A percentile compares a stretch with the other conserved stretches of the same genome.
phyloP scores from a whole-genome alignment of 2,797 vertebrate species.

The Otolemur crassicaudatus region DNA sequence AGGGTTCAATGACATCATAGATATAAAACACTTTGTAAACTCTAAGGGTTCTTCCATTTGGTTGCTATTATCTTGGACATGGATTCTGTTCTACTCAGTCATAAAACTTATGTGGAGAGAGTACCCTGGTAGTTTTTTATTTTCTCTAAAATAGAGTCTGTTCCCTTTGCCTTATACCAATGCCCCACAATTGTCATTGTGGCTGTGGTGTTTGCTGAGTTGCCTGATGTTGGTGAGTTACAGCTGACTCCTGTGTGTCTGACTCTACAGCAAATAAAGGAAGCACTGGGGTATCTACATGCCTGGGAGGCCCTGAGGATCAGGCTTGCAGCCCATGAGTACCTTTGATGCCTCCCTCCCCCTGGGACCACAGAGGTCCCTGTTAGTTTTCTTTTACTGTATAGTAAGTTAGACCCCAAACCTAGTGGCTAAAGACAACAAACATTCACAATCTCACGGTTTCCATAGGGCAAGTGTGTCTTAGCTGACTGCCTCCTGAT shows the following conservation, averaged over 20 bases:
- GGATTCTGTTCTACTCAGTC: constrained; percentile 14
- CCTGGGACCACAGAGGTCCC: not conserved
- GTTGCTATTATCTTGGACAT: constrained; percentile 2
- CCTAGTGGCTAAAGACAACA: not conserved
- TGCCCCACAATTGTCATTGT: not conserved
- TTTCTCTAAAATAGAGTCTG: not conserved
- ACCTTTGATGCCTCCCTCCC: not conserved
- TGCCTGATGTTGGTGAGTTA: not conserved
- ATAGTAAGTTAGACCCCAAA: not conserved
- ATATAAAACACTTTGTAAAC: constrained; percentile 56
- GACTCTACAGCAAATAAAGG: not conserved
- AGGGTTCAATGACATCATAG: constrained; percentile 53
- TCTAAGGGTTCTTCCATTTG: constrained; percentile 28
- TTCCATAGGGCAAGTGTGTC: not conserved
- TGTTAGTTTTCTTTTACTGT: not conserved
- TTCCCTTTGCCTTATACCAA: not conserved
- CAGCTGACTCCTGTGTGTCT: not conserved
- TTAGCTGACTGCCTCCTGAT: not conserved
- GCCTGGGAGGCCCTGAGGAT: not conserved
- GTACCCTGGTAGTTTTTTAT: not conserved
- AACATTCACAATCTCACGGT: not conserved
- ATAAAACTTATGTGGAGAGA: constrained; percentile 37
- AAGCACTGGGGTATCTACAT: rapidly evolving
- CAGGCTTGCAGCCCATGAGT: not conserved
- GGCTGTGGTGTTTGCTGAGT: not conserved